Percentiles rank a stretch among this genome's conserved stretches.
phyloP scores from a whole-genome alignment of 2,113 vertebrate genomes.

The Mormyrus iriodes region DNA sequence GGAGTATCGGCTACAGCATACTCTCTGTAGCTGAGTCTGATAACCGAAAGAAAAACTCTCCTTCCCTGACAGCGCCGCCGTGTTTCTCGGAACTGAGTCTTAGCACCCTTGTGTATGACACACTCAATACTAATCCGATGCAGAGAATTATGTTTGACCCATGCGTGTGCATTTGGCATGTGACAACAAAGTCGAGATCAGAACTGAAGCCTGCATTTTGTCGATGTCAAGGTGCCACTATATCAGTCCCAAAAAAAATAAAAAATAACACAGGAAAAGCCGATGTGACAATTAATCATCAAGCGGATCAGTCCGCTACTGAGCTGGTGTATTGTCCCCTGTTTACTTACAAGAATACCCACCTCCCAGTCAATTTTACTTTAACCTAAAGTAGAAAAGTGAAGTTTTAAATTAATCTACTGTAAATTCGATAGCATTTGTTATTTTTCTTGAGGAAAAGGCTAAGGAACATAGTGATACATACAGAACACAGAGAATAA shows the following conservation, averaged over 20 bases:
- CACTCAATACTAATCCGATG: not conserved
- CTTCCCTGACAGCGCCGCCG: not conserved
- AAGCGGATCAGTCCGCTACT: not conserved
- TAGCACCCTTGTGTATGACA: not conserved
- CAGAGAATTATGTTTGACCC: not conserved
- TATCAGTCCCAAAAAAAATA: not conserved
- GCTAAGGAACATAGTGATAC: not conserved
- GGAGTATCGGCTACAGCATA: not conserved
- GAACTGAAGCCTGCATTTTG: not conserved
- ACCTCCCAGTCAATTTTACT: not conserved
- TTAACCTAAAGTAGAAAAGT: not conserved
- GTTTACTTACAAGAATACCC: not conserved
- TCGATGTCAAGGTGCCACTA: not conserved
- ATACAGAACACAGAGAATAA: not conserved
- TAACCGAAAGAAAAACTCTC: not conserved
- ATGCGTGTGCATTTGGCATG: not conserved
- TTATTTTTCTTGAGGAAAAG: not conserved
- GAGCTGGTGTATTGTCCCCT: not conserved
- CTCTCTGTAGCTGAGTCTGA: not conserved
- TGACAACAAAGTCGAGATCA: not conserved
- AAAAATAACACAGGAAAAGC: not conserved
- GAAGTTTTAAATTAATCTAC: not conserved
- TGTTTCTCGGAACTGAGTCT: not conserved
- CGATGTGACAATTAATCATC: not conserved
- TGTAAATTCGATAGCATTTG: not conserved